Percentiles rank a stretch among this genome's conserved stretches.
phyloP scores from a whole-genome alignment of 2,113 vertebrate species.

The Hemichromis elongatus region DNA sequence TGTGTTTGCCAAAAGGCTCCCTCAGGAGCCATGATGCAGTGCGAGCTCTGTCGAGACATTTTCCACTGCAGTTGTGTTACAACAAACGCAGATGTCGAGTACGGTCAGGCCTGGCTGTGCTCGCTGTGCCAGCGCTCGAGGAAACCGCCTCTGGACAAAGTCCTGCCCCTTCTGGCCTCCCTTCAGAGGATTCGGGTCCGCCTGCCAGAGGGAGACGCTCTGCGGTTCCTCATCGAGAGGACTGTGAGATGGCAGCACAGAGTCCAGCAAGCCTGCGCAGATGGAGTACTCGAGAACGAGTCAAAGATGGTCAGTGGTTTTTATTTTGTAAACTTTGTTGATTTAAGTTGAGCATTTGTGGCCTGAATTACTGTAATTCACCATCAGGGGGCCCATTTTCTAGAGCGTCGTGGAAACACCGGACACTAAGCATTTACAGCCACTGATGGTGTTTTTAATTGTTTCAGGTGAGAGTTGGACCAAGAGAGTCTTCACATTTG shows the following conservation, averaged over 20 bases:
- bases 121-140: slow-evolving; percentile 86
- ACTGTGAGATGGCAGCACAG: slow-evolving; percentile 95
- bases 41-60: slow-evolving; percentile 90
- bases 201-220: slow-evolving; percentile 91
- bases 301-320: slow-evolving; percentile 62
- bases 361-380: background rate
- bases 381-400: background rate
- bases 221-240: slow-evolving; percentile 93
- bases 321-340: background rate
- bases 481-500: slow-evolving; percentile 33
- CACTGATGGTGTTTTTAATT: background rate
- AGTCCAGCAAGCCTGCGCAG: slow-evolving; percentile 86
- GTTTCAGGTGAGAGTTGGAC: slow-evolving; percentile 53
- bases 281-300: slow-evolving; percentile 74
- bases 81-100: slow-evolving; percentile 37
- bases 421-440: background rate
- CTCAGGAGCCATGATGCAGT: slow-evolving; percentile 86
- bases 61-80: slow-evolving; percentile 85
- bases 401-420: background rate
- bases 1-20: slow-evolving; percentile 90
- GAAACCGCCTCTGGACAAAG: slow-evolving; percentile 89
- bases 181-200: slow-evolving; percentile 91
- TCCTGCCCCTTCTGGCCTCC: slow-evolving; percentile 87
- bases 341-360: background rate
- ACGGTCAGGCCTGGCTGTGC: slow-evolving; percentile 85